These are phyloP conservation scores for Mesorhabditis belari DNA, from an alignment of 2,888 invertebrate species.

Conservation along the genomic window DNA sequence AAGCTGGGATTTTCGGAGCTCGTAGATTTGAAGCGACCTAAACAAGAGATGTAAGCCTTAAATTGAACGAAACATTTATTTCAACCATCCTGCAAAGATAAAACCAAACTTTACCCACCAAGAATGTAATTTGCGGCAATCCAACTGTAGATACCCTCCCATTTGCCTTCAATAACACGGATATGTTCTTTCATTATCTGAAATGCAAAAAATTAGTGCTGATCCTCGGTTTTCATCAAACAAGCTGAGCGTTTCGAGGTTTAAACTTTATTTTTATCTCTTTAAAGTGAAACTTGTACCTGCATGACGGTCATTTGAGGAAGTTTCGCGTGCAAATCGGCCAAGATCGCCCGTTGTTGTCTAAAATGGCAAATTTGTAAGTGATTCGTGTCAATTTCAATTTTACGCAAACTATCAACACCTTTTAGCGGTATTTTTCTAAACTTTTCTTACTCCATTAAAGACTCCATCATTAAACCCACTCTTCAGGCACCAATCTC, in stretches of 20 bases:
- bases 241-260: too few species aligned
- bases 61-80: too few species aligned
- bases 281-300: conserved; percentile 45
- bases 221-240: neutral
- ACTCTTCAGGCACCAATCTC: conserved; percentile 56
- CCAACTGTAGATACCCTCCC: conserved; percentile 62
- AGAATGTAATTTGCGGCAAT: conserved; percentile 55
- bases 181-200: conserved; percentile 53
- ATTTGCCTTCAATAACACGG: conserved; percentile 60
- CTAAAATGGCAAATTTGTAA: conserved; percentile 29
- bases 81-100: too few species aligned
- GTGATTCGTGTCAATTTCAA: too few species aligned
- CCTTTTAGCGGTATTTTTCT: neutral
- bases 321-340: conserved; percentile 55
- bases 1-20: conserved; percentile 3
- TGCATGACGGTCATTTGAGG: conserved; percentile 56
- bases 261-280: neutral
- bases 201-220: neutral
- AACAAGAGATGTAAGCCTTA: too few species aligned
- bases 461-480: conserved; percentile 1
- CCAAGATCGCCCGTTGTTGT: conserved; percentile 55
- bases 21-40: conserved; percentile 23
- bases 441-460: neutral
- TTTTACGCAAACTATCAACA: neutral
- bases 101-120: too few species aligned